Evolutionary conservation across 2,113 vertebrate genomes (phyloP).

Genomic region (Leptodactylus fuscus): DNA sequence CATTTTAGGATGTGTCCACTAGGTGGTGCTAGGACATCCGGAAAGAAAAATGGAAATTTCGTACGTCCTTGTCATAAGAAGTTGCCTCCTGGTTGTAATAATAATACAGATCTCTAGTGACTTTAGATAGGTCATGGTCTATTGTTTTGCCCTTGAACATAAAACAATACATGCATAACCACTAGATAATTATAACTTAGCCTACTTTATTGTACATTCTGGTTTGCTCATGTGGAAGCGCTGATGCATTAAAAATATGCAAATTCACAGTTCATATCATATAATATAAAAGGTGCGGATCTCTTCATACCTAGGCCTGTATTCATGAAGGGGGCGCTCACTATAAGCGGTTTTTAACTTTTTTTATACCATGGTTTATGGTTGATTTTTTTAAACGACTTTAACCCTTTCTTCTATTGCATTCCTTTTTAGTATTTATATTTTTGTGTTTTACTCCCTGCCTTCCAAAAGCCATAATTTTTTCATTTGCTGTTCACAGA

Average conservation of each 20-base stretch:
- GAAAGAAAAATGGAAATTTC: not conserved
- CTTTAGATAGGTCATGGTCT: conserved; percentile 33
- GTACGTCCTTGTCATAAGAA: not conserved
- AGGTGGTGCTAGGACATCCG: conserved; percentile 7
- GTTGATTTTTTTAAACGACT: no score
- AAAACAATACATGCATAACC: conserved; percentile 34
- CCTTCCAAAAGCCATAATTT: no score
- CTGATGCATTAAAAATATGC: not conserved
- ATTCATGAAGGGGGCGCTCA: not conserved
- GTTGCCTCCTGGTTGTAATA: conserved; percentile 35
- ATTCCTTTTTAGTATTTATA: no score
- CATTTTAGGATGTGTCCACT: conserved; percentile 39
- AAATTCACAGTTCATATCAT: not conserved
- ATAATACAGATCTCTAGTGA: conserved; percentile 46
- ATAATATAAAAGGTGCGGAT: not conserved
- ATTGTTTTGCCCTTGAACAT: conserved; percentile 53
- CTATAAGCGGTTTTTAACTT: no score
- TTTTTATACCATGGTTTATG: no score
- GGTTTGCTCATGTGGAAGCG: not conserved
- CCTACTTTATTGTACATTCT: conserved; percentile 32
- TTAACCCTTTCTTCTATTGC: no score
- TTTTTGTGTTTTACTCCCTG: no score
- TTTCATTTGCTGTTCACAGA: no score
- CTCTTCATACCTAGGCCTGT: not conserved
- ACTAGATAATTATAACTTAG: conserved; percentile 23